Base-by-base conservation (phyloP, 1,140 invertebrate species). In the Megalopta genalis region DNA sequence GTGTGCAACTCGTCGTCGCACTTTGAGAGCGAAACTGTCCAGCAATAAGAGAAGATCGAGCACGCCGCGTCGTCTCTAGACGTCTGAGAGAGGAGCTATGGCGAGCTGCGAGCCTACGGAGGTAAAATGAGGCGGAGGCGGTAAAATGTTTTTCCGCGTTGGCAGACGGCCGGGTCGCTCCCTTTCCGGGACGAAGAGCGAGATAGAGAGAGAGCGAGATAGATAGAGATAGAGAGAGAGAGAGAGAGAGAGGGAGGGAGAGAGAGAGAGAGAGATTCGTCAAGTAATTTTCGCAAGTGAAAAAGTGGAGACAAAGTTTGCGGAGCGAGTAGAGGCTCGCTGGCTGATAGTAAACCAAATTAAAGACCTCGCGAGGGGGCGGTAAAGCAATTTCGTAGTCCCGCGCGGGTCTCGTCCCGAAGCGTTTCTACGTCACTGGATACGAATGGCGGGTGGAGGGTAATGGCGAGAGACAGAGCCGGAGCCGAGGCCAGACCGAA, bases 341-440 rank as follows among this genome's bases (percentile, higher is more conserved):
- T 23, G 54, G 77, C 69, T 57, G 82, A 81, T 82, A 75, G 80
- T 75, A 82, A 85, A 86, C 66, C 68, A 86, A 86, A 86, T 86
- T 82, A 86, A 86, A 86, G 83, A 85, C 59, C 75, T n/a, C 84
- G 83, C 83, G 80, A 49, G 67, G 69, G 83, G 75, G 71, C 32
- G 83, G 83, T 86, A 86, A 86, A 86, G 84, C 84, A 86, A 86
- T 86, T 86, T 86, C 63, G 84, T 78, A 82, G 79, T 75, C 66
- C 62, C 75, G 75, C 71, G 52, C 25, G 66, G 66, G 60, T 57
- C 60, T 64, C 75, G 77, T 72, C 77, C 63, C 64, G 79, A 54
- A 70, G 32, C 75, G 75, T 74, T 86, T 85, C 84, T 81, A 79
- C 75, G 75, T 85, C 80, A 82, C 71, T 60, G 76, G 79, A 62